A percentile compares a stretch with the other conserved stretches of the same genome.
Evolutionary conservation across 2,888 invertebrate species (phyloP).

Genomic region (Rhynchonema sp.): DNA sequence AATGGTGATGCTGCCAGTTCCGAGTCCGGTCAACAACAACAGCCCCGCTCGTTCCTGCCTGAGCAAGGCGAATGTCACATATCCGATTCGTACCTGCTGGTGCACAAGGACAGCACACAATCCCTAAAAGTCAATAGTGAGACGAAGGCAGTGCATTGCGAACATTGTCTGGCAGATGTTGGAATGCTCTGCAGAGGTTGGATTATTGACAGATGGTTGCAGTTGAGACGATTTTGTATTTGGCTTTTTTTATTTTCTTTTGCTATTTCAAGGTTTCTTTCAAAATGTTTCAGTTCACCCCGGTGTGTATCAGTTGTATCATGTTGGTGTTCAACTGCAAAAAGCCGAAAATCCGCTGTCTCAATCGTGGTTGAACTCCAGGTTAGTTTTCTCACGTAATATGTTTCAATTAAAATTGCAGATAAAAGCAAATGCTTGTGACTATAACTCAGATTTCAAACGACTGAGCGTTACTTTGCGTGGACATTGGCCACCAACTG

Average conservation of each 20-base stretch:
- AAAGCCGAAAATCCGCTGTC: too few relatives aligned
- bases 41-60: too few relatives aligned
- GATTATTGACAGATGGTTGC: too few relatives aligned
- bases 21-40: too few relatives aligned
- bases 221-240: too few relatives aligned
- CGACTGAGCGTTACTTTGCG: constrained; percentile 15
- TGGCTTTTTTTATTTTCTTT: too few relatives aligned
- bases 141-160: neutral
- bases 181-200: neutral
- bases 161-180: neutral
- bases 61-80: neutral
- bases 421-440: too few relatives aligned
- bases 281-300: neutral
- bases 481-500: constrained; percentile 16
- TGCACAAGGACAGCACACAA: neutral
- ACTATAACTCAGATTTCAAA: constrained; percentile 12
- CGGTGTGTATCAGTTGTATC: neutral
- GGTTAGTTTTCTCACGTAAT: too few relatives aligned
- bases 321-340: neutral
- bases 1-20: too few relatives aligned
- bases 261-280: too few relatives aligned
- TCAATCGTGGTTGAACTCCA: too few relatives aligned
- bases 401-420: too few relatives aligned
- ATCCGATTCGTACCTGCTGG: neutral
- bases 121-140: neutral